These are phyloP conservation scores for Abscondita cerata DNA, from an alignment of 2,888 invertebrate genomes.

Conservation along the genomic window DNA sequence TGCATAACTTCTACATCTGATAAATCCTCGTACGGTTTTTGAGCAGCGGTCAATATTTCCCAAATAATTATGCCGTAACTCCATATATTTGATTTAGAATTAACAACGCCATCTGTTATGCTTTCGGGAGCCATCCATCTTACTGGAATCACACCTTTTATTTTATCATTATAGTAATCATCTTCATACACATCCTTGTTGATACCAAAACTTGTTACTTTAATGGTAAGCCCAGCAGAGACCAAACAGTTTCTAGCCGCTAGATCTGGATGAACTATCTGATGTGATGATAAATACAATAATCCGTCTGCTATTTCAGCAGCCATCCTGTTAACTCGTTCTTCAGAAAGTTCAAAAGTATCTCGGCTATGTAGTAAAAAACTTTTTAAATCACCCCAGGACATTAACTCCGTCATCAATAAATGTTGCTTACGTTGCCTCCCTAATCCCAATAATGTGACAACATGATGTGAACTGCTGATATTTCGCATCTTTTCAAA, in stretches of 20 bases:
- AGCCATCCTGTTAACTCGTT: conserved; percentile 68
- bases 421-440: conserved; percentile 72
- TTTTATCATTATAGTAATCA: conserved; percentile 72
- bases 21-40: conserved; percentile 75
- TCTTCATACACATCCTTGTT: conserved; percentile 73
- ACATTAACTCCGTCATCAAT: conserved; percentile 83
- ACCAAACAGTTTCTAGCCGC: conserved; percentile 78
- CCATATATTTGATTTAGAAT: conserved; percentile 69
- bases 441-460: no score
- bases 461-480: no score
- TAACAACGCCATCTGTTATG: conserved; percentile 71
- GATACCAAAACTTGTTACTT: conserved; percentile 71
- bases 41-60: conserved; percentile 77
- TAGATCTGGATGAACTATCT: conserved; percentile 73
- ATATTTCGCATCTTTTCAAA: no score
- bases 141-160: conserved; percentile 65
- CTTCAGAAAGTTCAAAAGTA: conserved; percentile 64
- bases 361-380: conserved; percentile 66
- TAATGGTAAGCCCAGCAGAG: conserved; percentile 66
- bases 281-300: conserved; percentile 75
- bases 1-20: conserved; percentile 69
- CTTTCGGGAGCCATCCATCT: conserved; percentile 79
- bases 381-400: conserved; percentile 73
- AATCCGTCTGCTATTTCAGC: conserved; percentile 81
- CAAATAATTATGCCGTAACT: conserved; percentile 77